Percentiles rank a stretch among this genome's conserved stretches.
phyloP scores from a whole-genome alignment of 2,888 invertebrate species.

The Molorchus minor region DNA sequence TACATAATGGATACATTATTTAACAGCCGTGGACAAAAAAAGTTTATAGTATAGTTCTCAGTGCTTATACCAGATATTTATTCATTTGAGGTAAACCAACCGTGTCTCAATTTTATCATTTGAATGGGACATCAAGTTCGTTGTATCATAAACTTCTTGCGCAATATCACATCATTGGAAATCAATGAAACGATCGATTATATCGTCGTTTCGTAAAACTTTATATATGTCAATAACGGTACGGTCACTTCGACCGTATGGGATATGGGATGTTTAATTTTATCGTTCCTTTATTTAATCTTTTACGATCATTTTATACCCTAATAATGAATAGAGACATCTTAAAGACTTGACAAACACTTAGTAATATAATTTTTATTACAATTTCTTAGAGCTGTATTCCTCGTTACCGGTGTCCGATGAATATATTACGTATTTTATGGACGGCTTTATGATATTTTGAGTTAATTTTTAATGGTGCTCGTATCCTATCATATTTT shows the following conservation, averaged over 20 bases:
- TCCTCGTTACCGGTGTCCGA: slow-evolving; percentile 1
- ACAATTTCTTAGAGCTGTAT: slow-evolving; percentile 23
- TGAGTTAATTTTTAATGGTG: slow-evolving; percentile 20
- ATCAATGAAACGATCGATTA: slow-evolving; percentile 8
- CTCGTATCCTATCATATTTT: slow-evolving; percentile 16
- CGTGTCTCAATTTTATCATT: too few relatives aligned
- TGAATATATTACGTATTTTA: slow-evolving; percentile 25
- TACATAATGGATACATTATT: too few relatives aligned
- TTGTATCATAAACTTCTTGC: background rate
- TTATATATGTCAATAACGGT: slow-evolving; percentile 18
- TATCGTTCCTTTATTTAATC: slow-evolving; percentile 41
- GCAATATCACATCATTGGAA: background rate
- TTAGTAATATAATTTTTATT: slow-evolving; percentile 42
- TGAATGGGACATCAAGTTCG: too few relatives aligned
- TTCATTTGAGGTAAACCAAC: too few relatives aligned
- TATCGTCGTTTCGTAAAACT: slow-evolving; percentile 6
- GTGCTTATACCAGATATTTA: too few relatives aligned
- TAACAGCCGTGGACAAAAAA: too few relatives aligned
- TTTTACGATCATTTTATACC: slow-evolving; percentile 37
- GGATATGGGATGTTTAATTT: slow-evolving; percentile 27
- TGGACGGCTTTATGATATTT: slow-evolving; percentile 22
- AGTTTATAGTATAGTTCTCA: too few relatives aligned
- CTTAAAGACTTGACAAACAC: slow-evolving; percentile 39
- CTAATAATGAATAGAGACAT: slow-evolving; percentile 40
- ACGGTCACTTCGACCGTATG: slow-evolving; percentile 7